These are phyloP conservation scores for Limnephilus rhombicus DNA, from an alignment of 2,888 invertebrate species.

Conservation along the genomic window DNA sequence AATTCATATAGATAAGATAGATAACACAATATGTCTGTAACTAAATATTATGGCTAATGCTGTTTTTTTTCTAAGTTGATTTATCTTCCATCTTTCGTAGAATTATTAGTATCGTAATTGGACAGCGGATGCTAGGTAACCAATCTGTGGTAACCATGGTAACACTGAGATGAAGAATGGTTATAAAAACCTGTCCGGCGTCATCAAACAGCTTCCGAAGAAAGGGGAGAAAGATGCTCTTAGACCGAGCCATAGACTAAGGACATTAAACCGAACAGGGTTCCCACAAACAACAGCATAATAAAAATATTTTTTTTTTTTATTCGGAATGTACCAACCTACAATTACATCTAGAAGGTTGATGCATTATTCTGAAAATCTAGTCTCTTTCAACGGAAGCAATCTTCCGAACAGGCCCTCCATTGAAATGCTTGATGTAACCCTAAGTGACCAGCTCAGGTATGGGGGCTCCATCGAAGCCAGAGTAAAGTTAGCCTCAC, in stretches of 20 bases:
- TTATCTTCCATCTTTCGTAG: not conserved
- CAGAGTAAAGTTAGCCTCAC: no score
- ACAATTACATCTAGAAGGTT: no score
- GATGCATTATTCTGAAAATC: no score
- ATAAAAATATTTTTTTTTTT: no score
- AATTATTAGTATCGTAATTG: not conserved
- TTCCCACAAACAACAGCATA: not conserved
- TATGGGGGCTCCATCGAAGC: no score
- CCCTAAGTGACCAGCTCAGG: no score
- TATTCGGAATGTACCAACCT: no score
- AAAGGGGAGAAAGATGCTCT: slow-evolving; percentile 27
- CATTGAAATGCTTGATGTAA: no score
- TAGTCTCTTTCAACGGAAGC: no score
- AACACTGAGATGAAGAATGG: not conserved
- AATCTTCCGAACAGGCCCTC: no score
- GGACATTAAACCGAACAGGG: not conserved
- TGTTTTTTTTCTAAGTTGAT: not conserved
- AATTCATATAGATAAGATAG: no score
- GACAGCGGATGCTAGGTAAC: not conserved
- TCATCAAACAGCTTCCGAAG: slow-evolving; percentile 28
- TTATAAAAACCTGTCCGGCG: slow-evolving; percentile 23
- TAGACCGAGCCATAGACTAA: slow-evolving; percentile 1
- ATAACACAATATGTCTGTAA: no score
- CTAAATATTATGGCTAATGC: not conserved
- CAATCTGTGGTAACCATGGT: not conserved